Evolutionary conservation across 2,113 vertebrate genomes (phyloP).

Genomic region (Gymnorhina tibicen): DNA sequence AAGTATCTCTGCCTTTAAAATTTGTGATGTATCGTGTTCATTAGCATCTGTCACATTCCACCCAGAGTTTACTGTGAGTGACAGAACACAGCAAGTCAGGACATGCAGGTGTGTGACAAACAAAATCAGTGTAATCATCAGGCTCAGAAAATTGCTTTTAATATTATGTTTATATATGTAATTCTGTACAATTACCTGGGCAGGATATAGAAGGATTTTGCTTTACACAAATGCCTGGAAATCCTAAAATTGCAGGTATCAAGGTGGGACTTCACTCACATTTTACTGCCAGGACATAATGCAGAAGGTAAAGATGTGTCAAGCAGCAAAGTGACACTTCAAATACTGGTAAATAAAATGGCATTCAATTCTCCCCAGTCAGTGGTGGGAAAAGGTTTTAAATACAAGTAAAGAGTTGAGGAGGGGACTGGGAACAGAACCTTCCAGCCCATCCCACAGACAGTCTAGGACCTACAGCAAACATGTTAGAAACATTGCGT

Average conservation of each 20-base stretch:
- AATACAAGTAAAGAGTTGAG: neutral
- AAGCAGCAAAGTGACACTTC: neutral
- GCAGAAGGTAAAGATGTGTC: neutral
- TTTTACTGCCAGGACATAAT: neutral
- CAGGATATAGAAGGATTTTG: constrained; percentile 26
- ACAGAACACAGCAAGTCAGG: constrained; percentile 13
- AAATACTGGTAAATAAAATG: neutral
- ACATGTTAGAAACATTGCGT: neutral
- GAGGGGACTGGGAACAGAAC: neutral
- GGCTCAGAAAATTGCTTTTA: constrained; percentile 59
- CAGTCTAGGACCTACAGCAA: neutral
- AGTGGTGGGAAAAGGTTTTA: neutral
- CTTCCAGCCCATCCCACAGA: neutral
- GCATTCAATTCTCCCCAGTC: neutral
- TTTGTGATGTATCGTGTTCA: neutral
- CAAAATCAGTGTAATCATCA: constrained; percentile 65
- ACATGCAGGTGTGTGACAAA: constrained; percentile 58
- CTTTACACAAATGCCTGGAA: neutral
- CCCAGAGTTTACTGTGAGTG: constrained; percentile 23
- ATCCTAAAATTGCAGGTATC: neutral
- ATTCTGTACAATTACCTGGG: constrained; percentile 62
- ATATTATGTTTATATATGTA: constrained; percentile 58
- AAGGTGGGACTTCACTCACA: neutral
- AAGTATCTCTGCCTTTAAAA: neutral
- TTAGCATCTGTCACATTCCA: constrained; percentile 44